A percentile compares a stretch with the other conserved stretches of the same genome.
Evolutionary conservation across 1,140 invertebrate species (phyloP).

Genomic region (Danaus plexippus): DNA sequence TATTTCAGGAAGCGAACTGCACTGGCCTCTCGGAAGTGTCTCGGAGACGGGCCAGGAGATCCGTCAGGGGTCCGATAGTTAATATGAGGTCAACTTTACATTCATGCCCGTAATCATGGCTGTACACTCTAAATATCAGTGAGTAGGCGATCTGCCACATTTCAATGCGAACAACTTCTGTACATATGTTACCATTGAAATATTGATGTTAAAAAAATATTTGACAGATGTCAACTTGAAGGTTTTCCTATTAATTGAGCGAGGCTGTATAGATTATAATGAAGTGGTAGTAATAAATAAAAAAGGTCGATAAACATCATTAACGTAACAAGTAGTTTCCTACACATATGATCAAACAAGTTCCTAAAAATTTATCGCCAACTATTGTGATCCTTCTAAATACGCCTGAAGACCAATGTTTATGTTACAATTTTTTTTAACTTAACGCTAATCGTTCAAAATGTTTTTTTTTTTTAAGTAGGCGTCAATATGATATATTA

Average conservation of each 20-base stretch:
- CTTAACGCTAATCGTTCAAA: no score
- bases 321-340: no score
- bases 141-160: conserved; percentile 67
- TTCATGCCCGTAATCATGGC: conserved; percentile 50
- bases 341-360: no score
- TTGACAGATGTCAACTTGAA: conserved; percentile 26
- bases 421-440: no score
- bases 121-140: conserved; percentile 51
- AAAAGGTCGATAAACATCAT: no score
- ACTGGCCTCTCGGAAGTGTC: conserved; percentile 10
- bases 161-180: conserved; percentile 28
- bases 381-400: no score
- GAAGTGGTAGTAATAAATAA: no score
- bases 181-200: conserved; percentile 13
- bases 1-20: conserved; percentile 1
- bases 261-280: no score
- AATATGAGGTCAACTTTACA: conserved; percentile 59
- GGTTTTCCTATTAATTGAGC: neutral
- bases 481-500: no score
- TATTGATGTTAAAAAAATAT: conserved; percentile 19
- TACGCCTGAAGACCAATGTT: no score
- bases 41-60: conserved; percentile 37
- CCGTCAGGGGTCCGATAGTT: conserved; percentile 45
- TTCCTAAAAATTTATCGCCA: no score
- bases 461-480: no score